Evolutionary conservation across 2,797 vertebrate genomes (phyloP).

Genomic region (Alectoris magna): DNA sequence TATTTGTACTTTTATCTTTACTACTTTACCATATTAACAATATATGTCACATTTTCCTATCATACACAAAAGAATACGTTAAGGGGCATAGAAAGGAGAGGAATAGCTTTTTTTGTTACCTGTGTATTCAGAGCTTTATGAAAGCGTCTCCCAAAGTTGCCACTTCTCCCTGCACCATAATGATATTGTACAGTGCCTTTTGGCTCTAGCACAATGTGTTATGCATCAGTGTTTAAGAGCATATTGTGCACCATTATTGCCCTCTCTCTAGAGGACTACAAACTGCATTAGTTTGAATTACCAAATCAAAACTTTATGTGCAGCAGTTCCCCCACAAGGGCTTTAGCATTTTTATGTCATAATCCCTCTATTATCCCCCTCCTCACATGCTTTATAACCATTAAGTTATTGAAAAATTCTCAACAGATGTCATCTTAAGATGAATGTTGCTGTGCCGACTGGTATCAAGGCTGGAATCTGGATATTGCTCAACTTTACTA

Average conservation of each 20-base stretch:
- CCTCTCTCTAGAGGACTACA: constrained; percentile 87
- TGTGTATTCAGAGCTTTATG: constrained; percentile 28
- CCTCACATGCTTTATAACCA: constrained; percentile 84
- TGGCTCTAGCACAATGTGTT: constrained; percentile 87
- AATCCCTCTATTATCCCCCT: constrained; percentile 83
- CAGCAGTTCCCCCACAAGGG: constrained; percentile 80
- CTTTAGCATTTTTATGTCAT: constrained; percentile 89
- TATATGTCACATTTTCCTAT: neutral
- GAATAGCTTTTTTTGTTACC: constrained; percentile 19
- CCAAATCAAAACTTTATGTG: constrained; percentile 87
- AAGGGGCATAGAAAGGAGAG: neutral
- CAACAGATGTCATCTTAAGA: constrained; percentile 91
- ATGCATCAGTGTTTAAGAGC: constrained; percentile 87
- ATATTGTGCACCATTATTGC: constrained; percentile 86
- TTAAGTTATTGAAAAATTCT: constrained; percentile 90
- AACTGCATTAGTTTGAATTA: constrained; percentile 89
- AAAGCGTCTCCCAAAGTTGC: constrained; percentile 79
- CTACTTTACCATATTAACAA: neutral
- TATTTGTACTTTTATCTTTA: neutral
- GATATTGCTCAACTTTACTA: constrained; percentile 82
- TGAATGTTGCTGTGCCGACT: constrained; percentile 86
- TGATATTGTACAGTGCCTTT: constrained; percentile 85
- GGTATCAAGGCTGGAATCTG: constrained; percentile 87
- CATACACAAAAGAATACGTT: neutral
- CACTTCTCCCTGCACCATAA: constrained; percentile 80